Evolutionary conservation across 2,888 invertebrate species (phyloP), one percentile per base, ranked within the genome.

Genomic region (Octonoba sinensis): DNA sequence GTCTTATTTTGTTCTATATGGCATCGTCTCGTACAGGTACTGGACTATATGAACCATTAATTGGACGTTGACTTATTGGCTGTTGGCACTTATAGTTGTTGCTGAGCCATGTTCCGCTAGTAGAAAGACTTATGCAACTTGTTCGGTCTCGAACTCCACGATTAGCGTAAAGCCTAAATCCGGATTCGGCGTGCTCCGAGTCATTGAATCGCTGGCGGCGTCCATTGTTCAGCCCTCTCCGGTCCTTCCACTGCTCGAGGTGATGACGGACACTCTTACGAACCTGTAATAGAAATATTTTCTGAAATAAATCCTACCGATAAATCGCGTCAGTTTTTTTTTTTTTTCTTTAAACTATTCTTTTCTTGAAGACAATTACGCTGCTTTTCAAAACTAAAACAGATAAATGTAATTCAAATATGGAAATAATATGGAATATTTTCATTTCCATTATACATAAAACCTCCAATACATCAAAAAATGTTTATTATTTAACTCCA

Each of bases 221-320:
- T 3, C 70, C 64, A 27, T 70, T 47, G n/a, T 69, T 51, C 2
- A 82, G 70, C 13, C 85, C 82, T 56, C 85, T 67, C n/a, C 71
- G 73, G 16, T 79, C 92, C 87, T 92, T 92, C 95, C 95, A 95
- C 83, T 93, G 91, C 84, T 93, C 92, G 86, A 94, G 92, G 87
- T 94, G 95, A 88, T 96, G 94, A 36, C 93, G 91, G 85, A 96
- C 90, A 1, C 95, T 93, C 88, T 94, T 94, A 62, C 94, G 93
- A 22, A 85, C 85, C 85, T 85, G 54, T 12, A 18, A 18, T 12
- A 54, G 36, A 8, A 36, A 36, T 36, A 36, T 36, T 36, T 8
- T 36, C 36, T 4, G 36, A 36, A 36, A 36, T 36, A 36, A 36
- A 36, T 3, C 11, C 4, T 11, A 36, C 11, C 27, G 11, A 36